Conservation (phyloP, 2,888 invertebrate species). For the Calameuta idolon region DNA sequence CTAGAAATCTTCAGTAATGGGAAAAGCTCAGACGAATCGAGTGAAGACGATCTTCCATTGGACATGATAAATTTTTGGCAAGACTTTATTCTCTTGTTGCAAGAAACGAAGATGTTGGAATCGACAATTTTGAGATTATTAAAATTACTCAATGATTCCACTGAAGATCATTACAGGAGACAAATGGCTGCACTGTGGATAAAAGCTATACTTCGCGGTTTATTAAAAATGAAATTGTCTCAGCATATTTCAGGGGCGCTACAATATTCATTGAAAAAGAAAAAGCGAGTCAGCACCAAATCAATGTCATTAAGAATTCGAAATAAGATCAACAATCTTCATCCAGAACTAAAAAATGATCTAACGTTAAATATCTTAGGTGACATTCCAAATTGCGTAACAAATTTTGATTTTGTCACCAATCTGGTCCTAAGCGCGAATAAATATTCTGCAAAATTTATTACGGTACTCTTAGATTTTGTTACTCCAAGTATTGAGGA, state of each 20-base stretch:
- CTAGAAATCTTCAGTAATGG: conserved; percentile 43
- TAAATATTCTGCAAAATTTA: conserved; percentile 44
- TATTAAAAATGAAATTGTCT: conserved; percentile 64
- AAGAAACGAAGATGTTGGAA: conserved; percentile 69
- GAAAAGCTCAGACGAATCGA: conserved; percentile 9
- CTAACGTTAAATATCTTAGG: conserved; percentile 44
- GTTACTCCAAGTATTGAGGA: conserved; percentile 36
- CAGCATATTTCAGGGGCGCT: conserved; percentile 40
- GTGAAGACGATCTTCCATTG: conserved; percentile 44
- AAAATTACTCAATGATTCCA: conserved; percentile 62
- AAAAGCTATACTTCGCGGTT: conserved; percentile 68
- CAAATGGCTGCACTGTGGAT: conserved; percentile 71
- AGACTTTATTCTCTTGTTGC: conserved; percentile 69
- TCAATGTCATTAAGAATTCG: conserved; percentile 40
- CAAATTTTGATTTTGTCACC: conserved; percentile 42
- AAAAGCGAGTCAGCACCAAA: conserved; percentile 35
- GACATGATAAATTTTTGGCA: conserved; percentile 68
- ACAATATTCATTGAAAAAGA: conserved; percentile 39
- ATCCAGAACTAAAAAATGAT: conserved; percentile 43
- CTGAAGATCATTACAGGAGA: conserved; percentile 57
- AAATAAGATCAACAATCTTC: conserved; percentile 33
- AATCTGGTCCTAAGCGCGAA: conserved; percentile 47
- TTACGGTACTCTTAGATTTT: conserved; percentile 49
- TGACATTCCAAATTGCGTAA: conserved; percentile 45
- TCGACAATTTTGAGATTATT: conserved; percentile 68